Conservation (phyloP, 2,888 invertebrate species). For the Barypeithes pellucidus region DNA sequence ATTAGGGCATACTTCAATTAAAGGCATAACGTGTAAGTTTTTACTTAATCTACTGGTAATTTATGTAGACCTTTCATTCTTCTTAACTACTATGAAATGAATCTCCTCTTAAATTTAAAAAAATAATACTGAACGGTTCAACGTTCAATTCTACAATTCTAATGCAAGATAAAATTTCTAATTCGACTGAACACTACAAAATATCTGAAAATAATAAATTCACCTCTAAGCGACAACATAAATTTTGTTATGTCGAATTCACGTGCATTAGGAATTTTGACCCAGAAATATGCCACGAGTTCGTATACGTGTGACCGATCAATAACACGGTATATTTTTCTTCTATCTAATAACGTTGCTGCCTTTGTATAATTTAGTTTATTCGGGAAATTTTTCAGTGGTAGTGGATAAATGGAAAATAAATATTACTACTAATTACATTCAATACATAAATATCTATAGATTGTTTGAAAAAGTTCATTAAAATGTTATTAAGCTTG, state of each 20-base stretch:
- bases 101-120: no score
- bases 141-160: not conserved
- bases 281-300: constrained; percentile 12
- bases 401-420: not conserved
- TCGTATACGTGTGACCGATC: constrained; percentile 10
- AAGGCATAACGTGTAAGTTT: no score
- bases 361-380: constrained; percentile 1
- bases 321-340: constrained; percentile 27
- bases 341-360: constrained; percentile 24
- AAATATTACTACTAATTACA: not conserved
- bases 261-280: constrained; percentile 16
- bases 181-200: not conserved
- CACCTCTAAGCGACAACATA: constrained; percentile 26
- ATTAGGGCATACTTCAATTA: no score
- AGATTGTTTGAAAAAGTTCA: no score
- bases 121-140: no score
- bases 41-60: no score
- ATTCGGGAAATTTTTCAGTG: not conserved
- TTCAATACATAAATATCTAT: no score
- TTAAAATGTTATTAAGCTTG: no score
- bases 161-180: not conserved
- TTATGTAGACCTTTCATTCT: no score
- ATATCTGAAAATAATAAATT: constrained; percentile 31
- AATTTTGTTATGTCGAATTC: constrained; percentile 37
- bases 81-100: no score